Evolutionary conservation across 2,797 vertebrate genomes (phyloP).

Genomic region (Acomys russatus): DNA sequence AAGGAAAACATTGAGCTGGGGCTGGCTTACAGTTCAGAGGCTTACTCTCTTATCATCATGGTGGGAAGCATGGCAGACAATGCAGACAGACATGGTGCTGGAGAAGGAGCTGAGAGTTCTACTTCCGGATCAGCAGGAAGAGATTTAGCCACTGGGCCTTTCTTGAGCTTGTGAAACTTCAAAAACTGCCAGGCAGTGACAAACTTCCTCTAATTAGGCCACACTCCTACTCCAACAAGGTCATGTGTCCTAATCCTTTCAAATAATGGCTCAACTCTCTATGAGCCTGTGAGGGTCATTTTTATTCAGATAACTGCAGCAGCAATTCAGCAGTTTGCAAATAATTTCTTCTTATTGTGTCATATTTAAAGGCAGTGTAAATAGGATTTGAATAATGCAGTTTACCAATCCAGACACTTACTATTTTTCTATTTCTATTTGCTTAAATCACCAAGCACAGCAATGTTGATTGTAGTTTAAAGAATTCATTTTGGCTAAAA

Average conservation of each 20-base stretch:
- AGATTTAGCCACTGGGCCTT: no score
- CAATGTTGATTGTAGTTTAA: constrained; percentile 3
- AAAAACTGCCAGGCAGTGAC: background rate
- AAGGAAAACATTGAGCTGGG: background rate
- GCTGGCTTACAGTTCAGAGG: background rate
- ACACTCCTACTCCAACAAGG: background rate
- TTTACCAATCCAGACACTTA: background rate
- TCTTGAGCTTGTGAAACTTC: background rate
- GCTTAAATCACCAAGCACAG: background rate
- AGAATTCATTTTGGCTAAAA: constrained; percentile 15
- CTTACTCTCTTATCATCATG: background rate
- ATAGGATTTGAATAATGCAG: constrained; percentile 13
- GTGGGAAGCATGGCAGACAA: background rate
- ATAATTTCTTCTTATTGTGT: constrained; percentile 44
- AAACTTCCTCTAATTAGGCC: background rate
- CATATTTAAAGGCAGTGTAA: constrained; percentile 16
- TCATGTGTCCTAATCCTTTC: background rate
- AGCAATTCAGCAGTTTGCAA: constrained; percentile 28
- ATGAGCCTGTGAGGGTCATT: background rate
- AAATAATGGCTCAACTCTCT: background rate
- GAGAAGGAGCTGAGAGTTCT: background rate
- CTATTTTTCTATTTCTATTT: background rate
- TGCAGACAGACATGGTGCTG: background rate
- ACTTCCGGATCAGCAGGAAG: background rate
- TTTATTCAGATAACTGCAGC: background rate